phyloP scores from a whole-genome alignment of 1,140 invertebrate species.

The Papilio dardanus region DNA sequence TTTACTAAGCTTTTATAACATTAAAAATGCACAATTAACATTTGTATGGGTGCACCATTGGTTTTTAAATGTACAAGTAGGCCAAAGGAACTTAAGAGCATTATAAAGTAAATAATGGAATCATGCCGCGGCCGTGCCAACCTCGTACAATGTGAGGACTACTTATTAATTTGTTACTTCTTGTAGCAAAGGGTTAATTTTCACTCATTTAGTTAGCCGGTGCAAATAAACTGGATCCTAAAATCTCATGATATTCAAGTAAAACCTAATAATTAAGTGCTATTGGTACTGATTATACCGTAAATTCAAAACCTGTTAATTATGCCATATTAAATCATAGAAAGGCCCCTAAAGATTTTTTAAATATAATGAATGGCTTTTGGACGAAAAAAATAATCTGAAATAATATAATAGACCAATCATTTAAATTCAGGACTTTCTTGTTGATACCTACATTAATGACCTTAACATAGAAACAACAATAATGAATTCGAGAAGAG shows the following conservation, averaged over 20 bases:
- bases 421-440: not conserved
- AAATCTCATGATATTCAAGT: slow-evolving; percentile 7
- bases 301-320: not conserved
- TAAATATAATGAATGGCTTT: not conserved
- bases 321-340: not conserved
- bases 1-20: slow-evolving; percentile 78
- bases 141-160: not conserved
- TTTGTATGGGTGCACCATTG: slow-evolving; percentile 65
- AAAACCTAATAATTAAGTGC: not conserved
- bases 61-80: slow-evolving; percentile 51
- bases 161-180: slow-evolving; percentile 31
- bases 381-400: not conserved
- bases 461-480: not conserved
- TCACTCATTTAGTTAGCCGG: slow-evolving; percentile 22
- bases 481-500: not conserved
- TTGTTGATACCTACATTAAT: not conserved
- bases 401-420: not conserved
- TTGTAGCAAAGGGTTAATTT: slow-evolving; percentile 30
- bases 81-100: slow-evolving; percentile 48
- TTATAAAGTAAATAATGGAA: slow-evolving; percentile 37
- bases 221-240: not conserved
- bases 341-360: not conserved
- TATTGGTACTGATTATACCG: not conserved
- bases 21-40: slow-evolving; percentile 76
- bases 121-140: slow-evolving; percentile 14